Conservation (phyloP, 1,140 invertebrate genomes). For the Macrosteles quadrilineatus region DNA sequence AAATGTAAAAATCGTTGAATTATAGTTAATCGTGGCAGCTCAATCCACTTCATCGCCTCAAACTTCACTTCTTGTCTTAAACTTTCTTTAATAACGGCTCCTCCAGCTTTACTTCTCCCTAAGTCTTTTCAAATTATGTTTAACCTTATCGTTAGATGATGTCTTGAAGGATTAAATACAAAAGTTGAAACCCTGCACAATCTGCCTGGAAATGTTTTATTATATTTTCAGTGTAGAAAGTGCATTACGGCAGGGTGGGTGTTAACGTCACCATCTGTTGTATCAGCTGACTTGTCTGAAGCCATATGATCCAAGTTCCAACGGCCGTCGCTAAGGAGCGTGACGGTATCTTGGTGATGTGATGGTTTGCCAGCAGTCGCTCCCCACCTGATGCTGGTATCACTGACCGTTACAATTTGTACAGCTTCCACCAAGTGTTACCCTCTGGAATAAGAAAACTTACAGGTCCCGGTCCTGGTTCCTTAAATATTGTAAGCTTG, state of each 20-base stretch:
- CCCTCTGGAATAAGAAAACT: too few species aligned
- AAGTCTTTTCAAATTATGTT: constrained; percentile 1
- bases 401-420: constrained; percentile 5
- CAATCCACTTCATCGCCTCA: too few species aligned
- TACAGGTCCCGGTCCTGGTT: too few species aligned
- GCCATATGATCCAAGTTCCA: constrained; percentile 19
- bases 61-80: background rate
- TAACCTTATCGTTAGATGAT: too few species aligned
- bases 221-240: too few species aligned
- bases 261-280: background rate
- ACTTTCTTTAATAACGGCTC: background rate
- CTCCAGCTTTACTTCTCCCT: background rate
- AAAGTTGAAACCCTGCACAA: too few species aligned
- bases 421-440: constrained; percentile 2
- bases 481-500: too few species aligned
- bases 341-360: background rate
- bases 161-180: too few species aligned
- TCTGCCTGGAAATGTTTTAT: too few species aligned
- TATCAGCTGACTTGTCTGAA: background rate
- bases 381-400: constrained; percentile 5
- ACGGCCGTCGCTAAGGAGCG: constrained; percentile 14
- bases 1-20: too few species aligned
- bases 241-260: background rate
- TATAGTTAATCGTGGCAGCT: too few species aligned
- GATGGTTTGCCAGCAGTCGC: background rate